Evolutionary conservation across 2,888 invertebrate species (phyloP).

Genomic region (Coelinius sp.): DNA sequence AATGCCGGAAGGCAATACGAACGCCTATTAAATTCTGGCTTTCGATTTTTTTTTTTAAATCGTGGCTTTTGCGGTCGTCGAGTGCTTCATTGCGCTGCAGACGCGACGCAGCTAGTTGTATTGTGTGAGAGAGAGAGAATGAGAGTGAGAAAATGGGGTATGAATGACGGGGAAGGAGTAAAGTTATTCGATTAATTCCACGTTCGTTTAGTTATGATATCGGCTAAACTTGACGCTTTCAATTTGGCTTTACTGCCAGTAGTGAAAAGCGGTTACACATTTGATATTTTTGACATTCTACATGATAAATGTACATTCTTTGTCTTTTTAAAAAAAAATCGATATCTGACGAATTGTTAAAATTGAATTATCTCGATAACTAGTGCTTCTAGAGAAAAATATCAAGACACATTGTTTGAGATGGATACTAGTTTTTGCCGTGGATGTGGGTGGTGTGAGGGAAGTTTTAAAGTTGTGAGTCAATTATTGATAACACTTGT

Average conservation of each 20-base stretch:
- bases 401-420: too few relatives aligned
- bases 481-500: too few relatives aligned
- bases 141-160: slow-evolving; percentile 28
- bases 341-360: background rate
- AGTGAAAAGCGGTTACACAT: slow-evolving; percentile 26
- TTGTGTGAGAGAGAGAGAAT: background rate
- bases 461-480: too few relatives aligned
- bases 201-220: slow-evolving; percentile 44
- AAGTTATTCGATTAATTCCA: slow-evolving; percentile 50
- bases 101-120: background rate
- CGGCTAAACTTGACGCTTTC: slow-evolving; percentile 40
- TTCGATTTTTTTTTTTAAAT: background rate
- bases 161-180: slow-evolving; percentile 24
- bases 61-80: slow-evolving; percentile 1
- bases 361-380: too few relatives aligned
- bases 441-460: too few relatives aligned
- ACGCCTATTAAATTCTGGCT: slow-evolving; percentile 8
- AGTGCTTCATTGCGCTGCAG: slow-evolving; percentile 36
- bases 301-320: background rate
- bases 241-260: slow-evolving; percentile 38
- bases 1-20: background rate
- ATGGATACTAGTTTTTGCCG: too few relatives aligned
- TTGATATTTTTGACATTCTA: slow-evolving; percentile 5
- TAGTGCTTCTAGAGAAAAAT: too few relatives aligned
- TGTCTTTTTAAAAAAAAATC: background rate